Percentiles rank a stretch among this genome's conserved stretches.
phyloP scores from a whole-genome alignment of 2,888 invertebrate species.

The Dexiosoma caninum region DNA sequence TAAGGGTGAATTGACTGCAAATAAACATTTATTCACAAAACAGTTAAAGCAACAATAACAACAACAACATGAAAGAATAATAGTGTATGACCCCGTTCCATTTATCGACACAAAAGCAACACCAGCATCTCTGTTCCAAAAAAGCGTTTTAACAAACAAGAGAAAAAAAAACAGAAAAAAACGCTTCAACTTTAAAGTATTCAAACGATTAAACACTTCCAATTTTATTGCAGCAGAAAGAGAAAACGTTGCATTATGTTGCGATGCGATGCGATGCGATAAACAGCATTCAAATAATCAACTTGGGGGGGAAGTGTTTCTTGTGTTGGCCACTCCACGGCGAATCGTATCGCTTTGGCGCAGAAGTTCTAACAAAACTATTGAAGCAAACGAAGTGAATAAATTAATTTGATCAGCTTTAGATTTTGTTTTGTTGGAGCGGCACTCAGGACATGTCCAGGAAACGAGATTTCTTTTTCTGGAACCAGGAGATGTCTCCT shows the following conservation, averaged over 20 bases:
- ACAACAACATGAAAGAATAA: conserved; percentile 19
- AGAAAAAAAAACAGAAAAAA: conserved; percentile 28
- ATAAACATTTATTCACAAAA: conserved; percentile 25
- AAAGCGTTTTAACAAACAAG: conserved; percentile 34
- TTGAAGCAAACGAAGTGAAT: too few species aligned
- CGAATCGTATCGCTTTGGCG: too few species aligned
- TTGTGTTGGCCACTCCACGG: neutral
- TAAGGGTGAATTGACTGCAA: conserved; percentile 50
- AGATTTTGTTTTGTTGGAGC: too few species aligned
- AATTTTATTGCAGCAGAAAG: conserved; percentile 17
- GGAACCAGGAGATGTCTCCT: too few species aligned
- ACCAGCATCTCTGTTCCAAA: conserved; percentile 28
- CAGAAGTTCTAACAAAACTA: too few species aligned
- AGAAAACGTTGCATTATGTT: neutral
- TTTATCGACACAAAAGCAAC: conserved; percentile 4
- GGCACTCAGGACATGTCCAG: too few species aligned
- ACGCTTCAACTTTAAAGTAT: conserved; percentile 39
- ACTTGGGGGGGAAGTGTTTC: neutral
- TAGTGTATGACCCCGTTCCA: neutral
- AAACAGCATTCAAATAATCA: neutral
- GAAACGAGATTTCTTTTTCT: too few species aligned
- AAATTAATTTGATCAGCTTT: too few species aligned
- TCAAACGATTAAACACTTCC: conserved; percentile 41
- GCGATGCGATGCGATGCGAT: neutral
- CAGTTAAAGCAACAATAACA: too few species aligned